Evolutionary conservation across 2,888 invertebrate species (phyloP).

Genomic region (Nephrocerus scutellatus): DNA sequence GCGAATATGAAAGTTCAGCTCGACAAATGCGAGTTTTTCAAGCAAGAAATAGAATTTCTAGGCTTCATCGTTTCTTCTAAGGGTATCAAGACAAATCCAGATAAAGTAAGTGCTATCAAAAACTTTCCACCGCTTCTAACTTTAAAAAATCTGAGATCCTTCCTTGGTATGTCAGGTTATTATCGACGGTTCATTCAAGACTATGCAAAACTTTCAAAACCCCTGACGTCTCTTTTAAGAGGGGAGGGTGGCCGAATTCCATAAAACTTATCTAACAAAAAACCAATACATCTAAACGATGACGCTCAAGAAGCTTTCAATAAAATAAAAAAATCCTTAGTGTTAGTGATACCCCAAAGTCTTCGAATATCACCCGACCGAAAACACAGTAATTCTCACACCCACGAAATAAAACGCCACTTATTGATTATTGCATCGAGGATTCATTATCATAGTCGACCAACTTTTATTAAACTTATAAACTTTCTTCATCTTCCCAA

Average conservation of each 20-base stretch:
- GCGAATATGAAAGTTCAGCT: conserved; percentile 15
- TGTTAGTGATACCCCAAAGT: no score
- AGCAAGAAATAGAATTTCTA: conserved; percentile 7
- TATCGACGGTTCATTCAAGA: conserved; percentile 11
- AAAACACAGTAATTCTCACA: no score
- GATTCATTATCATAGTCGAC: no score
- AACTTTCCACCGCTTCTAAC: conserved; percentile 8
- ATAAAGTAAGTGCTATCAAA: conserved; percentile 9
- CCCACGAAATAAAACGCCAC: no score
- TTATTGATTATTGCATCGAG: no score
- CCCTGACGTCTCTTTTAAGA: conserved; percentile 13
- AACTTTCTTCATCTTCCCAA: no score
- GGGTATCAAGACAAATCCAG: conserved; percentile 9
- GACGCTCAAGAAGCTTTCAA: no score
- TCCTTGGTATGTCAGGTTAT: conserved; percentile 13
- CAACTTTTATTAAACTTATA: no score
- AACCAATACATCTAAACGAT: no score
- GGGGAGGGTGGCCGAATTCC: conserved; percentile 11
- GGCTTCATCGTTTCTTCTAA: conserved; percentile 3
- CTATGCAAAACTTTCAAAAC: conserved; percentile 13
- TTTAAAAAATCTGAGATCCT: conserved; percentile 10
- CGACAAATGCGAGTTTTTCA: conserved; percentile 10
- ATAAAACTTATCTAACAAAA: conserved; percentile 9
- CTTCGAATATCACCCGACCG: no score
- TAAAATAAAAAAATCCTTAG: conserved; percentile 1